A percentile compares a stretch with the other conserved stretches of the same genome.
Evolutionary conservation across 2,113 vertebrate genomes (phyloP).

Genomic region (Zosterops japonicus): DNA sequence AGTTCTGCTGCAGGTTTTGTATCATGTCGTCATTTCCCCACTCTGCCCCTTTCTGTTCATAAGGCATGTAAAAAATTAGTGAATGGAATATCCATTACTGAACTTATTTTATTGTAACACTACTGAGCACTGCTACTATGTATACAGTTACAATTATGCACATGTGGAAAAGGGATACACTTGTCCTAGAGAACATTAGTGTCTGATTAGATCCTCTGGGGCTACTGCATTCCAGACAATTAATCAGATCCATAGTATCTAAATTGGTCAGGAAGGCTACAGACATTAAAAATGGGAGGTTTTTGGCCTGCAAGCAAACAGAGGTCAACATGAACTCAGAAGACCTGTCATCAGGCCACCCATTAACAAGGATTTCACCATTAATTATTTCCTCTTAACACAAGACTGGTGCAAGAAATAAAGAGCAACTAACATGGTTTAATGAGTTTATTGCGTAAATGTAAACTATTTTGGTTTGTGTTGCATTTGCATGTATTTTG

Average conservation of each 20-base stretch:
- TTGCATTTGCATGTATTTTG: not conserved
- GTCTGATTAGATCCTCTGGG: not conserved
- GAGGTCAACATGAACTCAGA: conserved; percentile 53
- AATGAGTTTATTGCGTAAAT: conserved; percentile 48
- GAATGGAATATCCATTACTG: not conserved
- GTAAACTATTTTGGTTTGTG: not conserved
- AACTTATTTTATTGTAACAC: not conserved
- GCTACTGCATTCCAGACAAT: conserved; percentile 34
- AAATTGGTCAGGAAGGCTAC: conserved; percentile 42
- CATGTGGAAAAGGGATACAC: not conserved
- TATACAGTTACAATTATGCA: not conserved
- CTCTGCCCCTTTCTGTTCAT: not conserved
- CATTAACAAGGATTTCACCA: conserved; percentile 57
- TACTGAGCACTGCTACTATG: not conserved
- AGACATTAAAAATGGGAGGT: conserved; percentile 32
- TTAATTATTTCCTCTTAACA: conserved; percentile 63
- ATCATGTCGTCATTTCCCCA: not conserved
- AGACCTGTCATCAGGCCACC: conserved; percentile 39
- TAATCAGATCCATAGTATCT: conserved; percentile 42
- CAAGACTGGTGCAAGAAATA: conserved; percentile 9
- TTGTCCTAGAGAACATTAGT: not conserved
- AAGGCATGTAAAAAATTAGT: not conserved
- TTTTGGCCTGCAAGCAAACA: conserved; percentile 48
- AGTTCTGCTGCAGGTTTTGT: not conserved
- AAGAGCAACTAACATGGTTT: conserved; percentile 8